phyloP scores from a whole-genome alignment of 2,113 vertebrate genomes.

The Nothoprocta perdicaria region DNA sequence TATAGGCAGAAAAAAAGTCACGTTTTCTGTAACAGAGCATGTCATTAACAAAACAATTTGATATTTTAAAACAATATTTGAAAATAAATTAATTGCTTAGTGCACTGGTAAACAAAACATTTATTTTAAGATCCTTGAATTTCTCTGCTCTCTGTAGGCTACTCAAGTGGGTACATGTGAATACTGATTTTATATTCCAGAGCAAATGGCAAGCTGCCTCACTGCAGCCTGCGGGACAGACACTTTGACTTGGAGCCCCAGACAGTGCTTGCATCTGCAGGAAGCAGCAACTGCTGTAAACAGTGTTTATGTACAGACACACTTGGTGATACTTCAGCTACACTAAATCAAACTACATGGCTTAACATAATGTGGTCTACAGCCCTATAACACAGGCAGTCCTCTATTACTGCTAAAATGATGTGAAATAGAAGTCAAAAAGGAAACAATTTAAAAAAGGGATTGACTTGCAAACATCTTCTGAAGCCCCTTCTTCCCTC shows the following conservation, averaged over 20 bases:
- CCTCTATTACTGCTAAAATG: neutral
- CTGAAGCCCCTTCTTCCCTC: rapidly evolving
- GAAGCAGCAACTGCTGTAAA: neutral
- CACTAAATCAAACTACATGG: neutral
- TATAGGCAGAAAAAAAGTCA: neutral
- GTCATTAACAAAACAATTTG: conserved; percentile 10
- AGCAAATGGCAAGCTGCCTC: neutral
- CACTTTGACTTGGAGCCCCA: neutral
- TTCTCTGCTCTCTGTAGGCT: neutral
- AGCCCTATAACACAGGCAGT: neutral
- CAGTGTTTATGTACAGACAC: neutral
- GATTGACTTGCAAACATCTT: neutral
- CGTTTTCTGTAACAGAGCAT: neutral
- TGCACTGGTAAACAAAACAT: neutral
- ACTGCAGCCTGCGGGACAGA: neutral
- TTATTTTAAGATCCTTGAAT: neutral
- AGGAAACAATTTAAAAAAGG: neutral
- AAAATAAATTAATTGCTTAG: neutral
- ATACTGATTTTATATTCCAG: neutral
- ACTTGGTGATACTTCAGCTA: neutral
- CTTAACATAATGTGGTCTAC: neutral
- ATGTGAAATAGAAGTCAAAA: neutral
- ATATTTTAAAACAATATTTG: neutral
- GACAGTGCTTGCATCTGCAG: neutral
- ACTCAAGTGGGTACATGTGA: neutral